These are phyloP conservation scores for Lordiphosa fenestrarum DNA, from an alignment of 2,888 invertebrate genomes.

Conservation along the genomic window DNA sequence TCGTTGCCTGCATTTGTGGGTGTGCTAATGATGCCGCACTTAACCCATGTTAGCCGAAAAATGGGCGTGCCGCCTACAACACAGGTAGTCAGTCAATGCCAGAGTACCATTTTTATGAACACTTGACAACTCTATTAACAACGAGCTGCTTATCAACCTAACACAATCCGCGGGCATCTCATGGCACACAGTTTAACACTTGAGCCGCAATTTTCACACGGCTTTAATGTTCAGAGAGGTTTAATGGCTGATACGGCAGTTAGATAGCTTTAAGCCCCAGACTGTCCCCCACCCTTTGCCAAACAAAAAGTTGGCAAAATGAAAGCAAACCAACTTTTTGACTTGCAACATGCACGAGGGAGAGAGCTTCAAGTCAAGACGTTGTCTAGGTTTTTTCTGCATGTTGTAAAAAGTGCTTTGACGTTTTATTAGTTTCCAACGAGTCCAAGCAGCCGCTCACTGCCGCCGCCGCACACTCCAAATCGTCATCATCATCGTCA, in stretches of 20 bases:
- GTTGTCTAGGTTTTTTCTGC: constrained; percentile 32
- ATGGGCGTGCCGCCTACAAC: constrained; percentile 39
- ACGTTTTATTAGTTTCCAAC: constrained; percentile 71
- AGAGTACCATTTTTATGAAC: constrained; percentile 49
- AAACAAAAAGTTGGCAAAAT: constrained; percentile 38
- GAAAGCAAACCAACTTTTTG: constrained; percentile 51
- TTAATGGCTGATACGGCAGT: constrained; percentile 42
- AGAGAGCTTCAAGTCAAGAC: constrained; percentile 15
- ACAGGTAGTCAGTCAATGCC: constrained; percentile 40
- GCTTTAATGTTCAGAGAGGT: constrained; percentile 44
- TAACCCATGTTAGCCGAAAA: constrained; percentile 65
- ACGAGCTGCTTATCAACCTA: constrained; percentile 50
- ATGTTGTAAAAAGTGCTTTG: constrained; percentile 70
- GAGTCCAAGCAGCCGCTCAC: constrained; percentile 25
- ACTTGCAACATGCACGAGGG: constrained; percentile 13
- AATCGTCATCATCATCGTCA: constrained; percentile 9
- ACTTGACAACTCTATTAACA: constrained; percentile 69
- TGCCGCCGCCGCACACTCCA: constrained; percentile 5
- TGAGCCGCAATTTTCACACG: constrained; percentile 56
- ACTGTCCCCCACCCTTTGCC: background rate
- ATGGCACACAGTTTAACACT: constrained; percentile 26
- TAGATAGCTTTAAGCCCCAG: constrained; percentile 54
- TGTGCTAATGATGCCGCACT: constrained; percentile 63
- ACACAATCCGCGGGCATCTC: constrained; percentile 9
- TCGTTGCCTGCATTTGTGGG: constrained; percentile 31